Base-by-base conservation (phyloP, 2,888 invertebrate genomes). In the Anorthoa munda region DNA sequence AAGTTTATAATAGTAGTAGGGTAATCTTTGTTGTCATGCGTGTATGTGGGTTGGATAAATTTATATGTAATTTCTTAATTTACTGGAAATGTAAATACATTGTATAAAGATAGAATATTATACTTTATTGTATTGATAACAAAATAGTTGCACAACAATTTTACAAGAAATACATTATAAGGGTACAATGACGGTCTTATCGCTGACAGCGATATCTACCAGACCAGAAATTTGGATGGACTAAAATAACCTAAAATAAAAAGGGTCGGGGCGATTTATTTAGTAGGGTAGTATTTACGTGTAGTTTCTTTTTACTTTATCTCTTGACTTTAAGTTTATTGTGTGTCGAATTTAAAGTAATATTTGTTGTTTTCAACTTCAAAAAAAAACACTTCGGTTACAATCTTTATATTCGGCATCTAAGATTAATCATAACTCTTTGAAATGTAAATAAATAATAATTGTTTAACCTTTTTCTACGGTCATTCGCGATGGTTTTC, bases 401-500 rank as follows among this genome's bases (percentile, higher is more conserved):
- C 70, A 48, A 70, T 39, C 67, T 66, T 63, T 39, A 64, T 71
- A 68, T 60, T 48, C 15, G 51, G 12, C 12, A 53, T 59, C 17
- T 4, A 48, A 60, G 7, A 75, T 59, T 66, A 72, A 70, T 53
- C 9, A 70, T 58, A 72, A 66, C 39, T 61, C 4, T 69, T 75
- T 53, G 23, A 63, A 63, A 58, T 39, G 56, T 53, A 59, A 59
- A 73, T 61, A 79, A 66, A 74, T 45, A 50, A 58, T 68, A 59
- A 64, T 66, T 61, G 51, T 63, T 46, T 73, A 74, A 72, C 50
- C 51, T 80, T 78, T 71, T 67, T 59, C 46, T 58, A 79, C 66
- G 75, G 50, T 53, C 15, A 86, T 84, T 84, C 61, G 84, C 51
- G 26, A 81, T 81, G 86, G 74, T 55, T 70, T 26, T 68, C 7